Base-by-base conservation (phyloP, 2,113 vertebrate species). In the Calidris pugnax region DNA sequence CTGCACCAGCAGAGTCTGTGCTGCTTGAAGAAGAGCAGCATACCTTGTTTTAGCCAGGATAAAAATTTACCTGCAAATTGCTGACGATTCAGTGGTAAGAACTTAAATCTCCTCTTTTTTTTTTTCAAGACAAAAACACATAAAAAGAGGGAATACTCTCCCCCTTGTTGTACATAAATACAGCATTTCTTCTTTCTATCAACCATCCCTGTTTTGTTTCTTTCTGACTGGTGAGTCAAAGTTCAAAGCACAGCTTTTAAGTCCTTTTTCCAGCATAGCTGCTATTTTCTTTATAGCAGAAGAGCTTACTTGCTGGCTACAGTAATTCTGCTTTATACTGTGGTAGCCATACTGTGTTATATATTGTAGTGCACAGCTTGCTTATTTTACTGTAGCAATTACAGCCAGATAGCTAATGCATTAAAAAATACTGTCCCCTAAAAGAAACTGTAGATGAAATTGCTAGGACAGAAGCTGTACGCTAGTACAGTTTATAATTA, bases 201-300 rank as follows among this genome's bases (percentile, higher is more conserved):
- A 66, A 8, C 17, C 45, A 74, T 21, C 30, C 14, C 30, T 47
- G 39, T 30, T 85, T 86, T 76, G 22, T 80, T 88, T 80, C 89
- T 45, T 82, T 12, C 76, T 59, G 12, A 91, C 55, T 41, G 27
- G 55, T 62, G 75, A 96, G 78, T 30, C 60, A 68, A 96, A 95
- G 84, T 89, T 95, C 62, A 87, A 93, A 87, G 88, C 13, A 74
- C 53, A 72, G 89, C 45, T 95, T 95, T 90, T 50, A 95, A 93
- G 67, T 71, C 13, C 23, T 72, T 87, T 86, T 85, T 59, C 88
- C 82, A 87, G 91, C 80, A 86, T 14, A 91, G 81, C 64, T 76
- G 86, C 47, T 82, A 1, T 76, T 9, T 78, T 90, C 57, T 86
- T 69, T 76, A 69, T 21, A 95, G 35, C 2, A 1, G 41, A 41